phyloP scores from a whole-genome alignment of 2,888 invertebrate genomes.

The Brachylomia viminalis region DNA sequence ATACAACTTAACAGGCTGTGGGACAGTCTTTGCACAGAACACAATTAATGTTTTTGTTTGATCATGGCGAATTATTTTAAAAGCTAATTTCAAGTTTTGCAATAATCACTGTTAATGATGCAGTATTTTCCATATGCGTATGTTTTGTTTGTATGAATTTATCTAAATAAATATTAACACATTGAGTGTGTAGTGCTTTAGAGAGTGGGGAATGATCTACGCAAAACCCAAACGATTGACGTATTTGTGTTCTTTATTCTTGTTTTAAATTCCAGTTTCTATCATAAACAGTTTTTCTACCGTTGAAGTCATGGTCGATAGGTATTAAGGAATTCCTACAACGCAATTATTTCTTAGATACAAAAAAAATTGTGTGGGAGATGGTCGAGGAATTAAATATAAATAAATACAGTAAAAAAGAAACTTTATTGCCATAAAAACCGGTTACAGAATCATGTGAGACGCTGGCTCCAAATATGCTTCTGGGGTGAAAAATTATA shows the following conservation, averaged over 20 bases:
- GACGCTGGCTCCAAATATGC: too few species aligned
- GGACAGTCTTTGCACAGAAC: neutral
- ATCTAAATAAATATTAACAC: neutral
- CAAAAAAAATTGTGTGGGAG: neutral
- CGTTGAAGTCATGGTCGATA: neutral
- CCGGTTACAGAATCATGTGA: too few species aligned
- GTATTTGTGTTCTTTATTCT: neutral
- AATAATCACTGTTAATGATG: neutral
- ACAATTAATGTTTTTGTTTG: conserved; percentile 22
- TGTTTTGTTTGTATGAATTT: neutral
- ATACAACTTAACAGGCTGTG: neutral
- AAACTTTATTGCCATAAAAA: too few species aligned
- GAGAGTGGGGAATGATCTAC: neutral
- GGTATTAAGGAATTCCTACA: neutral
- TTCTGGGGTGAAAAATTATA: too few species aligned
- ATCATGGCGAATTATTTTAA: conserved; percentile 2
- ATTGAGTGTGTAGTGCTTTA: neutral
- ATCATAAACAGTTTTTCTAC: neutral
- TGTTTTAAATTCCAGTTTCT: neutral
- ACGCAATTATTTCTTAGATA: neutral
- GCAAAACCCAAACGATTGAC: neutral
- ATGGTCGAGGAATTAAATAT: too few species aligned
- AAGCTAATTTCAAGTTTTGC: conserved; percentile 4
- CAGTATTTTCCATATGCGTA: neutral
- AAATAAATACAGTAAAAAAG: too few species aligned